These are phyloP conservation scores for Etheostoma spectabile DNA, from an alignment of 2,113 vertebrate species.

Conservation along the genomic window DNA sequence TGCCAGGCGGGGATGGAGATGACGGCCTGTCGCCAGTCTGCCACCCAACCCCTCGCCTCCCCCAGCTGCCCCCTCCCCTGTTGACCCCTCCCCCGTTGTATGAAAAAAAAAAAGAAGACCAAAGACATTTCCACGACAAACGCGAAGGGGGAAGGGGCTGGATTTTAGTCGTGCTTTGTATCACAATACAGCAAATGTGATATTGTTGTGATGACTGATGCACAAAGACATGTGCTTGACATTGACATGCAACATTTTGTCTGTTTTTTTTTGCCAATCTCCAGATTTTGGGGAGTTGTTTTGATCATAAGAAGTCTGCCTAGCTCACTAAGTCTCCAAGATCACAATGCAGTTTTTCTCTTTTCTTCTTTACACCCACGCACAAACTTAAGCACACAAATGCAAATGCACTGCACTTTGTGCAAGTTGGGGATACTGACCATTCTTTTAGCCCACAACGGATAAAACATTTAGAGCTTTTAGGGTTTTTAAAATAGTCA, in stretches of 20 bases:
- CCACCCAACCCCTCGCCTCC: slow-evolving; percentile 64
- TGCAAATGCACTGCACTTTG: slow-evolving; percentile 31
- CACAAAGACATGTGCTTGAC: slow-evolving; percentile 1
- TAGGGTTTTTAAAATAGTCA: neutral
- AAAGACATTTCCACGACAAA: slow-evolving; percentile 66
- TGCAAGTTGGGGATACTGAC: slow-evolving; percentile 52
- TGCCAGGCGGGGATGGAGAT: slow-evolving; percentile 78
- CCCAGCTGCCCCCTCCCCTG: slow-evolving; percentile 38
- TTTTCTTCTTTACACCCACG: slow-evolving; percentile 42
- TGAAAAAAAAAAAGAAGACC: slow-evolving; percentile 63
- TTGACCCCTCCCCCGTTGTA: slow-evolving; percentile 62
- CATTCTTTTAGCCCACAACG: slow-evolving; percentile 52
- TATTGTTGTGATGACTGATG: slow-evolving; percentile 12
- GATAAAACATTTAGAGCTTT: slow-evolving; percentile 48
- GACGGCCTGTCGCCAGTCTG: slow-evolving; percentile 80
- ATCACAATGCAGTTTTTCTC: slow-evolving; percentile 51
- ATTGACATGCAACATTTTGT: slow-evolving; percentile 10
- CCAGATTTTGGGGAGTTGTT: slow-evolving; percentile 41
- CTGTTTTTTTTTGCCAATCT: slow-evolving; percentile 6
- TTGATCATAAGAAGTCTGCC: slow-evolving; percentile 52
- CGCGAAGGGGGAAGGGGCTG: slow-evolving; percentile 17
- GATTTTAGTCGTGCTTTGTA: slow-evolving; percentile 30
- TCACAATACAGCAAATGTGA: slow-evolving; percentile 59
- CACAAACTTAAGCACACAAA: slow-evolving; percentile 48
- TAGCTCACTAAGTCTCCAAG: slow-evolving; percentile 40